A percentile compares a stretch with the other conserved stretches of the same genome.
Conservation (phyloP, 2,888 invertebrate species). For the Drosophila ustulata region DNA sequence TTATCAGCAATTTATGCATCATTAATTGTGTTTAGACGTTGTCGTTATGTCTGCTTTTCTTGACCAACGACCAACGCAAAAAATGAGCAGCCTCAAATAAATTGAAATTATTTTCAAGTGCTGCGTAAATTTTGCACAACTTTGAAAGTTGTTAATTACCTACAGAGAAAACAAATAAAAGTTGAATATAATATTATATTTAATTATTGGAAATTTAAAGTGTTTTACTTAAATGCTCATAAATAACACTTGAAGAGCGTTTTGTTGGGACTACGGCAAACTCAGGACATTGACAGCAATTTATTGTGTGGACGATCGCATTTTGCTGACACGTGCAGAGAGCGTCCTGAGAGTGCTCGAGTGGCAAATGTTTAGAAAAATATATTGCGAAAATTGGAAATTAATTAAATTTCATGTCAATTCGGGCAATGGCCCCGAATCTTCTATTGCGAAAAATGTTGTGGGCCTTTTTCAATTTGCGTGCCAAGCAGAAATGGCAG, state of each 20-base stretch:
- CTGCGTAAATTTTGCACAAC: not conserved
- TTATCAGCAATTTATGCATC: constrained; percentile 65
- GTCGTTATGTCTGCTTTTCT: constrained; percentile 20
- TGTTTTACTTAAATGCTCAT: constrained; percentile 2
- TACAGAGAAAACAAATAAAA: not conserved
- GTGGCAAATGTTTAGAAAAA: constrained; percentile 32
- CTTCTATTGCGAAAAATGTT: constrained; percentile 25
- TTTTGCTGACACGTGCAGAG: constrained; percentile 38
- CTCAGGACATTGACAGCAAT: constrained; percentile 20
- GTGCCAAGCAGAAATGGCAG: constrained; percentile 49
- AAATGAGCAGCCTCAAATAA: not conserved
- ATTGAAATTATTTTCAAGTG: constrained; percentile 5
- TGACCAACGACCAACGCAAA: not conserved
- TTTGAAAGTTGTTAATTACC: constrained; percentile 4
- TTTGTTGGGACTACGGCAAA: constrained; percentile 1
- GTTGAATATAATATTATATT: not conserved
- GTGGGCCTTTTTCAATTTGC: constrained; percentile 58
- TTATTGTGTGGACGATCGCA: constrained; percentile 31
- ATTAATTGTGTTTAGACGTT: constrained; percentile 52
- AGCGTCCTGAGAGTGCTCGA: not conserved
- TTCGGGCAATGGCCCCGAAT: constrained; percentile 22
- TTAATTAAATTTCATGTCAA: constrained; percentile 61
- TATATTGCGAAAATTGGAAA: constrained; percentile 29
- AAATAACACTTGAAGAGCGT: constrained; percentile 3
- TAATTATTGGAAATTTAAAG: not conserved